A percentile compares a stretch with the other conserved stretches of the same genome.
Evolutionary conservation across 2,113 vertebrate genomes (phyloP).

Genomic region (Rhadina sibilatrix): DNA sequence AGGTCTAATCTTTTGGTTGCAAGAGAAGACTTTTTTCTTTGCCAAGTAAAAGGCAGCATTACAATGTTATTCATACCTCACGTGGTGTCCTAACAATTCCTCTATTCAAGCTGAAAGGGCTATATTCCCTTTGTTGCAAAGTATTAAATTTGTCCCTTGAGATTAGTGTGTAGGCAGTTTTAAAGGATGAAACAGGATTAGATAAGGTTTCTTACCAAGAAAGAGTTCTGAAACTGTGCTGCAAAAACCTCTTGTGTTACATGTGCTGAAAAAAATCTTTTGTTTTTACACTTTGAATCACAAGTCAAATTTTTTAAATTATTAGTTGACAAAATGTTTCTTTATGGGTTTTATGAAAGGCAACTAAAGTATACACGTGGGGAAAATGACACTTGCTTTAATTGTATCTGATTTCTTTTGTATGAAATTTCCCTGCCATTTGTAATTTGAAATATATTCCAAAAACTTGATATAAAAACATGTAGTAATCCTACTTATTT

Average conservation of each 20-base stretch:
- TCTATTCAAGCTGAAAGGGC: conserved; percentile 80
- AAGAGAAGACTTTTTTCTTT: conserved; percentile 73
- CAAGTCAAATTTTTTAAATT: conserved; percentile 63
- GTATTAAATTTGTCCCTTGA: conserved; percentile 88
- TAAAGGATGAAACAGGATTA: conserved; percentile 84
- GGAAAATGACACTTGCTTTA: conserved; percentile 34
- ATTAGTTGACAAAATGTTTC: conserved; percentile 71
- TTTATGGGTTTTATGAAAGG: conserved; percentile 37
- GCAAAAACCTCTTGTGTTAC: conserved; percentile 68
- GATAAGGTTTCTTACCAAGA: conserved; percentile 78
- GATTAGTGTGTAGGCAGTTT: conserved; percentile 78
- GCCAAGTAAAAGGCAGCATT: conserved; percentile 78
- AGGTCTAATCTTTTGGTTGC: conserved; percentile 71
- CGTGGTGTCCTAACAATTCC: conserved; percentile 79
- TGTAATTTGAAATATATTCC: conserved; percentile 55
- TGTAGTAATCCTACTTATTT: conserved; percentile 40
- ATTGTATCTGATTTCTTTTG: conserved; percentile 46
- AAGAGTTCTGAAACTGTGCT: conserved; percentile 70
- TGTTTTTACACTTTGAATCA: conserved; percentile 72
- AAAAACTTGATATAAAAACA: conserved; percentile 25
- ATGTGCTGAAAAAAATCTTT: conserved; percentile 59
- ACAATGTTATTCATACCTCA: conserved; percentile 82
- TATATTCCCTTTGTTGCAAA: conserved; percentile 85
- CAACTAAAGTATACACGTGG: conserved; percentile 6
- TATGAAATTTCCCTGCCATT: conserved; percentile 24